Evolutionary conservation across 2,797 vertebrate species (phyloP).

Genomic region (Falco naumanni): DNA sequence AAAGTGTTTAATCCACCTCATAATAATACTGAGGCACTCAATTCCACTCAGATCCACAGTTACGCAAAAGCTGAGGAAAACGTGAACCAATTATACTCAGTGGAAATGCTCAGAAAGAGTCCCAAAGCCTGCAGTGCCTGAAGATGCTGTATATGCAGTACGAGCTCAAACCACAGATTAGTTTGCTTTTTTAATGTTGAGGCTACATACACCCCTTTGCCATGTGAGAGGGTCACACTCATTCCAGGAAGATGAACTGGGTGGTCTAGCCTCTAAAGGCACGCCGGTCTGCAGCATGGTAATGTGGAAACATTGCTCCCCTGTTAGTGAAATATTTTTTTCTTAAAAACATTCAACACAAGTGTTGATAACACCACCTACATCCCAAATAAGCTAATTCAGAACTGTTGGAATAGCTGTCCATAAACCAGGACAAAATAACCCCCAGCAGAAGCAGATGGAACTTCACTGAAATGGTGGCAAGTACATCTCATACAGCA

Average conservation of each 20-base stretch:
- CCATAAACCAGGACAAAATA: background rate
- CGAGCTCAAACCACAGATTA: background rate
- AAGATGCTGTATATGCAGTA: background rate
- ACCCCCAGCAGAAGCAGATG: slow-evolving; percentile 4
- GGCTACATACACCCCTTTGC: background rate
- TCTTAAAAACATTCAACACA: background rate
- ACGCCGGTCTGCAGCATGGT: background rate
- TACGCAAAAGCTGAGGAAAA: background rate
- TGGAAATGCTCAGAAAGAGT: background rate
- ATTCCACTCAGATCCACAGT: background rate
- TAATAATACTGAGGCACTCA: background rate
- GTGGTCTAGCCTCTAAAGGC: background rate
- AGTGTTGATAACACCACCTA: background rate
- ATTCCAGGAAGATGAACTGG: background rate
- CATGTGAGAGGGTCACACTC: background rate
- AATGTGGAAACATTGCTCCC: background rate
- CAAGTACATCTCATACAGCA: background rate
- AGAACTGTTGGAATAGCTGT: background rate
- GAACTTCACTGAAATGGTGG: background rate
- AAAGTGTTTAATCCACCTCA: background rate
- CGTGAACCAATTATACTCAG: background rate
- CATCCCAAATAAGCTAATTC: background rate
- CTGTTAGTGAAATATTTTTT: background rate
- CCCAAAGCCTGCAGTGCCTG: background rate
- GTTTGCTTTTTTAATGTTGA: background rate